These are phyloP conservation scores for Trematocara unimaculatum DNA, from an alignment of 2,113 vertebrate species.

Conservation along the genomic window DNA sequence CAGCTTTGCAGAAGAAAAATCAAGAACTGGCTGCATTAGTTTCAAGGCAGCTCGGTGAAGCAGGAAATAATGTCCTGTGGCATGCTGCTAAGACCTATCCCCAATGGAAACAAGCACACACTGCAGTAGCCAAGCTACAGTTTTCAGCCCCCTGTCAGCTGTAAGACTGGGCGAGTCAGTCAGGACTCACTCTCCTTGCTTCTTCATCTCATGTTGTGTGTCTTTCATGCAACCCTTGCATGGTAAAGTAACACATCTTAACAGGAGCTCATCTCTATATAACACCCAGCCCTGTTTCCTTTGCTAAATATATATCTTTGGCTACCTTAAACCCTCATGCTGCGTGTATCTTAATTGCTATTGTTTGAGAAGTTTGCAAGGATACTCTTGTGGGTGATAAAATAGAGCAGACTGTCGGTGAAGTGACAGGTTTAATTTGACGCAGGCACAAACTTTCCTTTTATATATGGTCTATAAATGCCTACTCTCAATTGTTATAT, in stretches of 20 bases:
- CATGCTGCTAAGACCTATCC: constrained; percentile 71
- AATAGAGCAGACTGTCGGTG: not conserved
- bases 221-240: constrained; percentile 2
- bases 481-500: not conserved
- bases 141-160: not conserved
- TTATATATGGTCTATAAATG: not conserved
- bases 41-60: constrained; percentile 79
- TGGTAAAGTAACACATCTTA: not conserved
- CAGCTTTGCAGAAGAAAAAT: constrained; percentile 58
- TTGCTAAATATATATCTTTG: not conserved
- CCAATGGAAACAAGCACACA: constrained; percentile 57
- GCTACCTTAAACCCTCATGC: not conserved
- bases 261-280: not conserved
- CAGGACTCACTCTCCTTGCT: not conserved
- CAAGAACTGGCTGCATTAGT: constrained; percentile 76
- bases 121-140: constrained; percentile 52
- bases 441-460: not conserved
- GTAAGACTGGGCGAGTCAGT: not conserved
- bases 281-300: not conserved
- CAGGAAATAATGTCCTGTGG: constrained; percentile 84
- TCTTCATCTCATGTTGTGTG: constrained; percentile 1
- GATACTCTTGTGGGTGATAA: not conserved
- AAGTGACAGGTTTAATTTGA: constrained; percentile 12
- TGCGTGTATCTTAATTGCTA: constrained; percentile 4
- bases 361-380: not conserved